phyloP scores from a whole-genome alignment of 2,888 invertebrate genomes.

The Himalopsyche japonica region DNA sequence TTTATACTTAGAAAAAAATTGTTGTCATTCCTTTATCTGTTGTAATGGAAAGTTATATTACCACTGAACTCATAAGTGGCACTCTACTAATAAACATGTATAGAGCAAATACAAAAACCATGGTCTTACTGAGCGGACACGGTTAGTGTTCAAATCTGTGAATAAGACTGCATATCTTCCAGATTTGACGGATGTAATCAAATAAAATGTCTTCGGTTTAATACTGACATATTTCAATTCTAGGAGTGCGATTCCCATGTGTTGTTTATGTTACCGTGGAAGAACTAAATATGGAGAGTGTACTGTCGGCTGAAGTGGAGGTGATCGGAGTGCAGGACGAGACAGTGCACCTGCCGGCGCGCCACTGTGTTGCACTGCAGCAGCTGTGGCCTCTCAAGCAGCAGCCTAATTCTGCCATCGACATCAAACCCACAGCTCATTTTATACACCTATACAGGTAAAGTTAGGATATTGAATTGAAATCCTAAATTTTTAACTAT shows the following conservation, averaged over 20 bases:
- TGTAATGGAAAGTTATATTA: too few species aligned
- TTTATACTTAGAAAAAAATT: too few species aligned
- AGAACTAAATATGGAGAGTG: constrained; percentile 58
- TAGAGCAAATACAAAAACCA: too few species aligned
- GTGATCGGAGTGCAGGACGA: constrained; percentile 69
- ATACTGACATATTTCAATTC: constrained; percentile 18
- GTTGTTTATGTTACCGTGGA: constrained; percentile 64
- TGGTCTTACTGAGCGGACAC: too few species aligned
- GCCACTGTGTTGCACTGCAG: constrained; percentile 59
- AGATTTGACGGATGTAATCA: too few species aligned
- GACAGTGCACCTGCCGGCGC: constrained; percentile 62
- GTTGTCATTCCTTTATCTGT: too few species aligned
- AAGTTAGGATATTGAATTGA: background rate
- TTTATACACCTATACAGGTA: constrained; percentile 65
- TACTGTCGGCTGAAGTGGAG: constrained; percentile 60
- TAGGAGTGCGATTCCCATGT: constrained; percentile 67
- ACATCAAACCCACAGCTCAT: constrained; percentile 64
- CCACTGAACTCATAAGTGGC: too few species aligned
- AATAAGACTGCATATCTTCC: too few species aligned
- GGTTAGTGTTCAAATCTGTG: too few species aligned
- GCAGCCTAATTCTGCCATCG: constrained; percentile 63
- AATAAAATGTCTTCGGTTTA: too few species aligned
- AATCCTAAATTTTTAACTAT: too few species aligned
- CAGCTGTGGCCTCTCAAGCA: constrained; percentile 68
- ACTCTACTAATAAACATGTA: too few species aligned